These are phyloP conservation scores for Orycteropus afer DNA, from an alignment of 2,113 vertebrate species.

Conservation along the genomic window DNA sequence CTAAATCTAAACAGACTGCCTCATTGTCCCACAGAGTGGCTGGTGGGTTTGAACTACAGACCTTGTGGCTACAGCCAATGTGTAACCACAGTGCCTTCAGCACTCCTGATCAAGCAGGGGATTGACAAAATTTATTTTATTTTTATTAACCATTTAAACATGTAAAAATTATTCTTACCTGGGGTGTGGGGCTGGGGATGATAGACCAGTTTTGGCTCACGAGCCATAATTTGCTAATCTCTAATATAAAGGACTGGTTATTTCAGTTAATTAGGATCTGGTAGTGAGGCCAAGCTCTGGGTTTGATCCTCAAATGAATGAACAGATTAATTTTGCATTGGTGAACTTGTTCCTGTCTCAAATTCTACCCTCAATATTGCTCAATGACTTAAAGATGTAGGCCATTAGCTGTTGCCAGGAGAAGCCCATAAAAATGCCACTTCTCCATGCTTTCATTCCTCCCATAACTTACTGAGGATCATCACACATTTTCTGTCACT, in stretches of 20 bases:
- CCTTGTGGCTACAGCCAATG: too few relatives aligned
- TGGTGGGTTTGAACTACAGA: too few relatives aligned
- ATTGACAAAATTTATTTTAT: too few relatives aligned
- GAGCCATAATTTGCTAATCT: not conserved
- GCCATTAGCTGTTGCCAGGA: not conserved
- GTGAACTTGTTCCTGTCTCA: not conserved
- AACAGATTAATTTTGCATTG: not conserved
- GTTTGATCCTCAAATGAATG: not conserved
- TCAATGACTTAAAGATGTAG: not conserved
- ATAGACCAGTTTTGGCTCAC: not conserved
- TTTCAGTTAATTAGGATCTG: not conserved
- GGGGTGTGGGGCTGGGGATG: too few relatives aligned
- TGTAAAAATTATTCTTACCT: not conserved
- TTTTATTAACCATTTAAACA: not conserved
- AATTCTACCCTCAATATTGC: not conserved
- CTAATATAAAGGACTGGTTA: not conserved
- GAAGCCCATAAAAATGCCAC: not conserved
- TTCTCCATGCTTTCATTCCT: not conserved
- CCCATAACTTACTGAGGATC: not conserved
- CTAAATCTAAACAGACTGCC: too few relatives aligned
- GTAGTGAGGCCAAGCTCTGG: not conserved
- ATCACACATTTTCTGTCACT: not conserved
- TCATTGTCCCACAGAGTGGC: too few relatives aligned
- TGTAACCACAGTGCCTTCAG: too few relatives aligned
- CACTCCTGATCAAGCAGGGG: too few relatives aligned